phyloP scores from a whole-genome alignment of 2,113 vertebrate species.

The Calcarius ornatus region DNA sequence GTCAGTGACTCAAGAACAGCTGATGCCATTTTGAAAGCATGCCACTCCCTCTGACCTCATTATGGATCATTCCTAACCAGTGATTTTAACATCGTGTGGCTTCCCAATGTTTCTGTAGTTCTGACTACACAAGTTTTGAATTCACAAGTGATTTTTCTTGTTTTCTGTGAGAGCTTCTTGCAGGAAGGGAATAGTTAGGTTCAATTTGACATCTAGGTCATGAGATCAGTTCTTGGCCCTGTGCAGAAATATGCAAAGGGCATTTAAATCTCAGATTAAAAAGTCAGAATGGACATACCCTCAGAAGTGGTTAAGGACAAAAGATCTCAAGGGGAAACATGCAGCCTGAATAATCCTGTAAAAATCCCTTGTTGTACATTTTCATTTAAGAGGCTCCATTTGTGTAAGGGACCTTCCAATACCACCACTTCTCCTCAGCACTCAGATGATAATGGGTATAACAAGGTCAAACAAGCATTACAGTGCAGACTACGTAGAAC shows the following conservation, averaged over 20 bases:
- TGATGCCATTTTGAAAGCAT: constrained; percentile 25
- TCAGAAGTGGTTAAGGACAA: background rate
- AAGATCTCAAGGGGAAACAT: background rate
- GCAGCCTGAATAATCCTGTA: background rate
- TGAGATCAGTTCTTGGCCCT: background rate
- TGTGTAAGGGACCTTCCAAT: background rate
- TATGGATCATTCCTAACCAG: constrained; percentile 38
- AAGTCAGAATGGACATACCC: background rate
- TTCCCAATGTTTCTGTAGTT: background rate
- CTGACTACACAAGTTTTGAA: constrained; percentile 29
- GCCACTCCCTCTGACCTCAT: constrained; percentile 34
- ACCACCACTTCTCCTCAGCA: background rate
- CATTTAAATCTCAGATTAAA: background rate
- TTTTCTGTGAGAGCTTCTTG: background rate
- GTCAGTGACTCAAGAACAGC: constrained; percentile 44
- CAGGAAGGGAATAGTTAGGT: background rate
- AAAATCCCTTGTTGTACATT: background rate
- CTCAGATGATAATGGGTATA: background rate
- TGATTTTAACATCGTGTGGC: background rate
- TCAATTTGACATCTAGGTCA: background rate
- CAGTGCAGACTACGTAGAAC: background rate
- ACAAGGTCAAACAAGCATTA: background rate
- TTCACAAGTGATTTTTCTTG: background rate
- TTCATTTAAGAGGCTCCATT: background rate
- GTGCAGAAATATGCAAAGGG: background rate